Percentiles rank a stretch among this genome's conserved stretches.
Evolutionary conservation across 1,140 invertebrate species (phyloP).

Genomic region (Drosophila mauritiana): DNA sequence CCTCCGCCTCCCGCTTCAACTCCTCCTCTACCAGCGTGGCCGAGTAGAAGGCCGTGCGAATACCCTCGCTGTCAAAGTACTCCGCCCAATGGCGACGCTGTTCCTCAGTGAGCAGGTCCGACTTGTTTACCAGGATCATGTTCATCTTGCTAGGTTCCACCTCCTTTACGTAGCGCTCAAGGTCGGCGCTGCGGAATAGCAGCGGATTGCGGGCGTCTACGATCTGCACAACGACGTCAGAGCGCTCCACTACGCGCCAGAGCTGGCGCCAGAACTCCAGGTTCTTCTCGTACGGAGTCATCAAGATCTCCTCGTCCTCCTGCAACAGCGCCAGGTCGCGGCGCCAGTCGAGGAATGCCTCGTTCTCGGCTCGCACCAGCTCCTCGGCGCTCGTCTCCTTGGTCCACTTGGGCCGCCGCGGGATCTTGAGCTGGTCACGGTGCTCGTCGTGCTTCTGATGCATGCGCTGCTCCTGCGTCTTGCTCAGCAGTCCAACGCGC

Average conservation of each 20-base stretch:
- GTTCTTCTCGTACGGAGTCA: conserved; percentile 99
- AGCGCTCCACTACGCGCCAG: conserved; percentile 98
- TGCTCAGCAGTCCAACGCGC: conserved; percentile 87
- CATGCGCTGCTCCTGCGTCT: conserved; percentile 87
- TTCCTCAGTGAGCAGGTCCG: conserved; percentile 94
- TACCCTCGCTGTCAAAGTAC: conserved; percentile 91
- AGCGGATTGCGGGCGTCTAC: conserved; percentile 98
- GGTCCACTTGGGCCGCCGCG: conserved; percentile 94
- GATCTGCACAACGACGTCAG: conserved; percentile 97
- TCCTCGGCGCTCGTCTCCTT: conserved; percentile 90
- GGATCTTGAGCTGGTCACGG: conserved; percentile 89
- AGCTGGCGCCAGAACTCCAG: conserved; percentile 99
- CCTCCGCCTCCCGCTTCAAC: conserved; percentile 84
- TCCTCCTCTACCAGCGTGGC: conserved; percentile 88
- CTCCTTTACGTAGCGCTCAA: conserved; percentile 97
- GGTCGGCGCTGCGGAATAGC: conserved; percentile 96
- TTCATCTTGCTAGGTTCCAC: conserved; percentile 91
- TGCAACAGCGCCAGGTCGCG: conserved; percentile 91
- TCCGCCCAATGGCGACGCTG: conserved; percentile 94
- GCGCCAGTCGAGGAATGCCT: conserved; percentile 95
- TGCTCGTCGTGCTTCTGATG: conserved; percentile 88
- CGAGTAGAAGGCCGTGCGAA: conserved; percentile 94
- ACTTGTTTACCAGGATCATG: conserved; percentile 97
- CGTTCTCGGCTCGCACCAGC: conserved; percentile 90
- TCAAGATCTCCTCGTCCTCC: conserved; percentile 91